These are phyloP conservation scores for Hypomecis atomaria DNA, from an alignment of 2,888 invertebrate species.

Conservation along the genomic window DNA sequence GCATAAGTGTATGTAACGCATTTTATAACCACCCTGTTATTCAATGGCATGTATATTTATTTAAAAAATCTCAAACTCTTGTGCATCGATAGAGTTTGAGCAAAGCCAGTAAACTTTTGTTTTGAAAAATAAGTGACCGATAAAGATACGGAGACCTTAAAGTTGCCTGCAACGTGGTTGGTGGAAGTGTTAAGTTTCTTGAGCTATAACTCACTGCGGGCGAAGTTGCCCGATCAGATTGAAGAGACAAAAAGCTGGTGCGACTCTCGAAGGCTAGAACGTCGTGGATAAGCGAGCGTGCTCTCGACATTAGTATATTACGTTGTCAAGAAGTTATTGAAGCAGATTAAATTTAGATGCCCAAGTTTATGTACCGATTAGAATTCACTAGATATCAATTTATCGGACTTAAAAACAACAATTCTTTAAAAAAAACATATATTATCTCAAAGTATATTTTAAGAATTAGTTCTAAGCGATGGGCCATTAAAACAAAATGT, in stretches of 20 bases:
- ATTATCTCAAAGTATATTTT: too few relatives aligned
- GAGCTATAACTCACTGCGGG: slow-evolving; percentile 65
- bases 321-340: slow-evolving; percentile 50
- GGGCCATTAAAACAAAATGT: too few relatives aligned
- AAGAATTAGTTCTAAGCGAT: too few relatives aligned
- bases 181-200: slow-evolving; percentile 64
- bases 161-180: slow-evolving; percentile 54
- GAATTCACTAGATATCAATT: too few relatives aligned
- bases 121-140: slow-evolving; percentile 52
- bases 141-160: slow-evolving; percentile 58
- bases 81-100: slow-evolving; percentile 24
- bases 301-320: slow-evolving; percentile 54
- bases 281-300: slow-evolving; percentile 66
- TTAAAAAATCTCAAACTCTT: slow-evolving; percentile 15
- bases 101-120: slow-evolving; percentile 45
- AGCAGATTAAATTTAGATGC: slow-evolving; percentile 16
- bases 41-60: background rate
- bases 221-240: slow-evolving; percentile 72
- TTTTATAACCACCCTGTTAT: background rate
- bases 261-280: slow-evolving; percentile 66
- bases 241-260: slow-evolving; percentile 62
- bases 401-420: too few relatives aligned
- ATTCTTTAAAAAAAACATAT: too few relatives aligned
- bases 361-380: slow-evolving; percentile 14
- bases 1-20: background rate